phyloP scores from a whole-genome alignment of 2,797 vertebrate genomes.

The Enteromius afrohamiltoni region DNA sequence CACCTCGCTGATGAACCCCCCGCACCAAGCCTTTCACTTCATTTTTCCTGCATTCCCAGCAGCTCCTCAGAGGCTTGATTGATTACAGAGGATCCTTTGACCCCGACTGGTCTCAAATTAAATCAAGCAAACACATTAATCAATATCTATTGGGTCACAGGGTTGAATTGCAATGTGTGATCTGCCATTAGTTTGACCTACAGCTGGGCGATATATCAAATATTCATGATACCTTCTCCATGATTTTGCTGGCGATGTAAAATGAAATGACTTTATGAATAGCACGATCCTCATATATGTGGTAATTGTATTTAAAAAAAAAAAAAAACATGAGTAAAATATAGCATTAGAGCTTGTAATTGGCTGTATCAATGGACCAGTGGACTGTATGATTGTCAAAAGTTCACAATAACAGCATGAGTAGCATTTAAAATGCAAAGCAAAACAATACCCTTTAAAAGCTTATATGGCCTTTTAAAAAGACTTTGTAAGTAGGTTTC shows the following conservation, averaged over 20 bases:
- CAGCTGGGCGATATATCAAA: slow-evolving; percentile 13
- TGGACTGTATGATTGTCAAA: neutral
- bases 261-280: slow-evolving; percentile 9
- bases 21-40: slow-evolving; percentile 1
- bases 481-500: neutral
- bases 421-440: neutral
- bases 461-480: neutral
- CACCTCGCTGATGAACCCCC: slow-evolving; percentile 36
- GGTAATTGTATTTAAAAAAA: neutral
- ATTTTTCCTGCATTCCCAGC: slow-evolving; percentile 43
- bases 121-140: slow-evolving; percentile 57
- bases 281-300: neutral
- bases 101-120: slow-evolving; percentile 46
- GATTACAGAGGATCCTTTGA: slow-evolving; percentile 47
- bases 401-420: neutral
- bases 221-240: slow-evolving; percentile 13
- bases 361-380: neutral
- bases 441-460: neutral
- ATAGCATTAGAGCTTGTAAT: neutral
- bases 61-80: slow-evolving; percentile 42
- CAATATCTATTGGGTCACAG: slow-evolving; percentile 51
- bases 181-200: slow-evolving; percentile 18
- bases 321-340: neutral
- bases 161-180: slow-evolving; percentile 37
- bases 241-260: neutral